These are phyloP conservation scores for Tychaedon coryphoeus DNA, from an alignment of 2,113 vertebrate species.

Conservation along the genomic window DNA sequence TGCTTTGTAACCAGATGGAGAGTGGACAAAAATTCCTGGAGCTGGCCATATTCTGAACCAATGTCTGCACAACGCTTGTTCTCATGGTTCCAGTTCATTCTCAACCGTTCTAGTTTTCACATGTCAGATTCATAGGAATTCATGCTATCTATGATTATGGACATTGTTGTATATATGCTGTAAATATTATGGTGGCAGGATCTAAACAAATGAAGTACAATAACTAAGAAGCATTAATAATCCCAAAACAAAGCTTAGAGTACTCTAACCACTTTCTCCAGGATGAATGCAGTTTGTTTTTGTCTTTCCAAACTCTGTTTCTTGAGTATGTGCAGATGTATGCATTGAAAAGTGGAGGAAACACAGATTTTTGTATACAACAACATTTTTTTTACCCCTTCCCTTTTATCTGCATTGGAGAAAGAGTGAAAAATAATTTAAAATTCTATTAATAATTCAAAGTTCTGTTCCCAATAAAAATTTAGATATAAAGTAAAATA, in stretches of 20 bases:
- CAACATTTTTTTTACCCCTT: background rate
- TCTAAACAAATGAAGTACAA: background rate
- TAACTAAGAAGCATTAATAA: background rate
- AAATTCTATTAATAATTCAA: background rate
- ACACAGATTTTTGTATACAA: background rate
- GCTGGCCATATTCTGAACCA: background rate
- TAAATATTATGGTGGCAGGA: background rate
- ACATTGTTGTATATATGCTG: background rate
- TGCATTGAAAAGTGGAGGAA: background rate
- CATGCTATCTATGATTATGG: background rate
- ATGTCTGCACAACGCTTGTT: background rate
- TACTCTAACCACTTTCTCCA: background rate
- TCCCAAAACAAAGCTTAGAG: background rate
- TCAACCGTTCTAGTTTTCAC: background rate
- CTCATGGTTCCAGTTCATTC: fast-evolving
- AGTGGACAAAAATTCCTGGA: background rate
- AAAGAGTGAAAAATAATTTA: background rate
- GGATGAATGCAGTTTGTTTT: background rate
- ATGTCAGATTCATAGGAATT: background rate
- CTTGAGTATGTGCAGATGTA: background rate
- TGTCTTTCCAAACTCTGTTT: background rate
- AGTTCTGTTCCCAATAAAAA: background rate
- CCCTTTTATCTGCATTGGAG: background rate
- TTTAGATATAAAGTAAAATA: background rate
- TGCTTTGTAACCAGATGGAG: background rate